Evolutionary conservation across 2,888 invertebrate genomes (phyloP).

Genomic region (Fabriciana adippe): DNA sequence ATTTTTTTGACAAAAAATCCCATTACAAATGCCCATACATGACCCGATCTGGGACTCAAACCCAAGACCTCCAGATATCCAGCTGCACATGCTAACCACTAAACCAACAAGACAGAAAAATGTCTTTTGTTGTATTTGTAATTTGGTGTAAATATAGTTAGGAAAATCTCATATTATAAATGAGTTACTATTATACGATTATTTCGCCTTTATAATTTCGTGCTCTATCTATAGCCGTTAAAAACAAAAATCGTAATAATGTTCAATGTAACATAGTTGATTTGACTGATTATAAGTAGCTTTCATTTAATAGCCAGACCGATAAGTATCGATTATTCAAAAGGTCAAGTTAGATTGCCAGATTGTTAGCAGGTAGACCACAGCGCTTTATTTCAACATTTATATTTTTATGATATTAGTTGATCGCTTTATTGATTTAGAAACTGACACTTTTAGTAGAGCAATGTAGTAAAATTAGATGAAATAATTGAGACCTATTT

Average conservation of each 20-base stretch:
- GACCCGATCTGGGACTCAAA: too few species aligned
- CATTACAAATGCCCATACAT: too few species aligned
- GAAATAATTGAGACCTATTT: not conserved
- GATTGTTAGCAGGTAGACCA: conserved; percentile 20
- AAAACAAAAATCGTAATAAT: not conserved
- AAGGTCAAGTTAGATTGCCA: conserved; percentile 46
- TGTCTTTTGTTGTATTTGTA: too few species aligned
- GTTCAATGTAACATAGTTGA: not conserved
- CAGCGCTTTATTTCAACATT: conserved; percentile 39
- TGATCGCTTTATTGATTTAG: conserved; percentile 58
- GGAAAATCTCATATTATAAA: too few species aligned
- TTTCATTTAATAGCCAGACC: conserved; percentile 10
- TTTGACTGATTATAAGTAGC: not conserved
- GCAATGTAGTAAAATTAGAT: not conserved
- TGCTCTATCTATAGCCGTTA: not conserved
- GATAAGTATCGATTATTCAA: conserved; percentile 44
- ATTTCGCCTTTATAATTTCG: too few species aligned
- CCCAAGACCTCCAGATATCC: too few species aligned
- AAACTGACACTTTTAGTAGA: conserved; percentile 45
- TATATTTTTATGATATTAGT: conserved; percentile 46
- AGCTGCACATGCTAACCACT: too few species aligned
- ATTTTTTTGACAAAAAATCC: too few species aligned
- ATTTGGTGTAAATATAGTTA: too few species aligned
- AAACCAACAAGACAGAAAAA: too few species aligned
- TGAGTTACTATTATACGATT: too few species aligned